Percentiles rank a stretch among this genome's conserved stretches.
Conservation (phyloP, 2,888 invertebrate genomes). For the Arrhopalites spinosus region DNA sequence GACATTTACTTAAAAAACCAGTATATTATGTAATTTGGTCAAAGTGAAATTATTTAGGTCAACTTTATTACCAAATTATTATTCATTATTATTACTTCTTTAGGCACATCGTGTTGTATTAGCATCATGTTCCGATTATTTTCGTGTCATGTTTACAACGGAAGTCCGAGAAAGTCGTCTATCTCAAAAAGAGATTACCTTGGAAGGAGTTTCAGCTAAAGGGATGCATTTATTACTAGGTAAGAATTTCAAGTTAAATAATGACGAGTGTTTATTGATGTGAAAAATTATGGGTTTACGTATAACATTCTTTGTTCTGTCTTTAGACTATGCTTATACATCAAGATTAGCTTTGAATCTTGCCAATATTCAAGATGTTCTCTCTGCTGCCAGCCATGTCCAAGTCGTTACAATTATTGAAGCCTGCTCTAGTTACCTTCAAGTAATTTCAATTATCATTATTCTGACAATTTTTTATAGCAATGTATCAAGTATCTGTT, state of each 20-base stretch:
- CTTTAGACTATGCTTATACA: constrained; percentile 72
- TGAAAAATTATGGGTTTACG: too few species aligned
- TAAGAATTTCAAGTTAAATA: constrained; percentile 66
- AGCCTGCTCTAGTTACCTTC: constrained; percentile 69
- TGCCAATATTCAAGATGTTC: constrained; percentile 70
- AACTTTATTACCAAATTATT: background rate
- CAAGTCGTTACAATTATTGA: constrained; percentile 70
- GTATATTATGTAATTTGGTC: background rate
- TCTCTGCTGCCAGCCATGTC: constrained; percentile 72
- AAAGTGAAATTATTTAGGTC: background rate
- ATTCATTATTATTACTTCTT: constrained; percentile 39
- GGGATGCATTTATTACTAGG: constrained; percentile 70
- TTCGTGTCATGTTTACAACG: constrained; percentile 76
- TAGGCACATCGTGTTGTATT: constrained; percentile 73
- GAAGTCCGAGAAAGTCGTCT: constrained; percentile 67
- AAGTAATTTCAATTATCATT: constrained; percentile 57
- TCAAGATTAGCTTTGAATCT: constrained; percentile 67
- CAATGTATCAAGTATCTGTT: background rate
- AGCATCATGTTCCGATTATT: constrained; percentile 75
- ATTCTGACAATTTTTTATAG: background rate
- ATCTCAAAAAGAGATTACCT: constrained; percentile 66
- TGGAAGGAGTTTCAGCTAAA: constrained; percentile 70
- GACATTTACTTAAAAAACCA: constrained; percentile 11
- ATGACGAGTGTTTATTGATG: too few species aligned
- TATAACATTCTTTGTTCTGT: too few species aligned